phyloP scores from a whole-genome alignment of 2,888 invertebrate species.

The Lasioglossum morio region DNA sequence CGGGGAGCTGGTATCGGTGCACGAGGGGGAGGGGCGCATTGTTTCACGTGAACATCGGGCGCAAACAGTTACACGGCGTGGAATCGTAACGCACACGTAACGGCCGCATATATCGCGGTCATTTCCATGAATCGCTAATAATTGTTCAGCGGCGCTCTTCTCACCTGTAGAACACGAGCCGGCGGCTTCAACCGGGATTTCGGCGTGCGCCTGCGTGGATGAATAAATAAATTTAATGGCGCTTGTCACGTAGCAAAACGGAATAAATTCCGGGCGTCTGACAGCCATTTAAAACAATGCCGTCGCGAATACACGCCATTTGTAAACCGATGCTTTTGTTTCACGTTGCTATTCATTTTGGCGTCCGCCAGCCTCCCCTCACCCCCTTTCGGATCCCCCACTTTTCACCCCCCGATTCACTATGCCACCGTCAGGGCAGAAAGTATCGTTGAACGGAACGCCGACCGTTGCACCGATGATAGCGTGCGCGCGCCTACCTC shows the following conservation, averaged over 20 bases:
- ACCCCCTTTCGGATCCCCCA: constrained; percentile 52
- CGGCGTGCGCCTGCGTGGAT: constrained; percentile 68
- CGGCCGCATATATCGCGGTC: not conserved
- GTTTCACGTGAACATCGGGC: not conserved
- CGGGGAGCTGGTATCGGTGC: not conserved
- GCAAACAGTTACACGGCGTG: not conserved
- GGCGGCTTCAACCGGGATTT: constrained; percentile 52
- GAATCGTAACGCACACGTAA: constrained; percentile 15
- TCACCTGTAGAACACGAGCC: constrained; percentile 67
- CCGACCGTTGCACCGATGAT: constrained; percentile 66
- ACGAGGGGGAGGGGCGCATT: not conserved
- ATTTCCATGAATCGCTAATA: constrained; percentile 56
- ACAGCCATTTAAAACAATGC: constrained; percentile 85
- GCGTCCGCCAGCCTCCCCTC: not conserved
- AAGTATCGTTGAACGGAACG: constrained; percentile 65
- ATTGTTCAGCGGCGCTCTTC: constrained; percentile 52
- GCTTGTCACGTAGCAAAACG: constrained; percentile 83
- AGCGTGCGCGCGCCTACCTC: constrained; percentile 59
- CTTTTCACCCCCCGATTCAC: constrained; percentile 39
- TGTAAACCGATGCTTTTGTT: constrained; percentile 83
- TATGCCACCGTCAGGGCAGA: not conserved
- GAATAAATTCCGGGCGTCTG: constrained; percentile 83
- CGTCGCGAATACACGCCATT: constrained; percentile 84
- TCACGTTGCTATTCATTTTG: constrained; percentile 83
- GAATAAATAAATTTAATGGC: constrained; percentile 84